Evolutionary conservation across 1,140 invertebrate species (phyloP), one percentile per base, ranked within the genome.

Genomic region (Micrasema longulum): DNA sequence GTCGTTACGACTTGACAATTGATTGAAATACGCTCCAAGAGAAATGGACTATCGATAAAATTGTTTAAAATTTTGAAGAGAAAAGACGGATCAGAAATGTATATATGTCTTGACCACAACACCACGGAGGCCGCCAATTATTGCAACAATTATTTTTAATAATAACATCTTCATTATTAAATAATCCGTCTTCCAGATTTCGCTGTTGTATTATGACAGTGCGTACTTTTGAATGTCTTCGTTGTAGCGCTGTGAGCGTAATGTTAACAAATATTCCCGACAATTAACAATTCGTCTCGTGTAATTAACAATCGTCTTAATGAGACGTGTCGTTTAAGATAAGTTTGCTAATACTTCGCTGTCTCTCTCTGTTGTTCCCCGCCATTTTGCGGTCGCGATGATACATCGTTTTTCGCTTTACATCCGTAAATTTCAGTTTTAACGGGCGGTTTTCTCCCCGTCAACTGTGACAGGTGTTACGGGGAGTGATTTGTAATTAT

Each of bases 371-470:
- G 55, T 38, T 60, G 36, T 60, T 23, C 23, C n/a, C n/a, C 35
- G 50, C 36, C 31, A 41, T 35, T 36, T 48, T 18, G 68, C 35
- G 68, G 41, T 14, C 12, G 47, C 48, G 60, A 71, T 71, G 60
- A 65, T 71, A 71, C 69, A 71, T 64, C 60, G 69, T 71, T 71
- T 71, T 71, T 71, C 68, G 41, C 68, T 71, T 71, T 38, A 60
- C 43, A 50, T 23, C 50, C 31, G 36, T 23, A 53, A 38, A 71
- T 66, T 66, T 26, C 69, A 41, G 60, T 65, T 64, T 71, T 36
- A 50, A 35, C 48, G 31, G 16, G 63, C 20, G 63, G 63, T 66
- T 66, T n/a, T 35, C 36, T 41, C 26, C n/a, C 45, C 35, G 23
- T 52, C 36, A 43, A 50, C 69, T 47, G 69, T 71, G 69, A 64